Evolutionary conservation across 2,797 vertebrate species (phyloP), one percentile per base, ranked within the genome.

Genomic region (Lemur catta): DNA sequence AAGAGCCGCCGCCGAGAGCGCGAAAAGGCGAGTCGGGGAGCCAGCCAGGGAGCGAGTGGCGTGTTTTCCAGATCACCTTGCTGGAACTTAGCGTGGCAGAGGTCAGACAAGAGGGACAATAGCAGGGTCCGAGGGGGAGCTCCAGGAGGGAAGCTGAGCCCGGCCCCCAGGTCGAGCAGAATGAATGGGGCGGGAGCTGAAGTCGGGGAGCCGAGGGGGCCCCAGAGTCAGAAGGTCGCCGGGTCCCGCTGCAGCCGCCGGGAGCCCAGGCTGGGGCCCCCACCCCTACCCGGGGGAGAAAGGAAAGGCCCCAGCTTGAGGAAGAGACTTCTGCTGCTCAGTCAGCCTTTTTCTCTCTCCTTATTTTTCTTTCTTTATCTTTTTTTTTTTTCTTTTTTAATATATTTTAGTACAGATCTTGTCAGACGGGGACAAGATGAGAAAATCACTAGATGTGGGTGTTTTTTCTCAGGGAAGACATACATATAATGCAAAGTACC

Each of bases 61-160:
- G 97, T 97, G 98, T 89, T 87, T 97, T 97, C 97, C 96, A 97
- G 82, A 98, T 98, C 98, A 98, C 98, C 98, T 98, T 98, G 98
- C 98, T 98, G 98, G 98, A 98, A 96, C 97, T 97, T 96, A 97
- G 98, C 97, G 91, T 97, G 93, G 97, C 74, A 96, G 98, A 98
- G 98, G 98, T 98, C 98, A 98, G 96, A 96, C 89, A 33, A 98
- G 96, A 93, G 95, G 94, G 98, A 98, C 98, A 98, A 98, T 98
- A 93, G 98, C 96, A 93, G 97, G 97, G 98, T 98, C 97, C 97
- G 93, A 97, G 97, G 98, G 97, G 97, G 98, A 98, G 98, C 98
- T 98, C 98, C 98, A 98, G 96, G 98, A 98, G 98, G 97, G 96
- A 97, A 98, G 98, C 98, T 98, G 98, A 98, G 98, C 97, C 98